Percentiles rank a stretch among this genome's conserved stretches.
Evolutionary conservation across 35 echinoderm and acorn worm species (phyloP).

Genomic region (Apostichopus japonicus): DNA sequence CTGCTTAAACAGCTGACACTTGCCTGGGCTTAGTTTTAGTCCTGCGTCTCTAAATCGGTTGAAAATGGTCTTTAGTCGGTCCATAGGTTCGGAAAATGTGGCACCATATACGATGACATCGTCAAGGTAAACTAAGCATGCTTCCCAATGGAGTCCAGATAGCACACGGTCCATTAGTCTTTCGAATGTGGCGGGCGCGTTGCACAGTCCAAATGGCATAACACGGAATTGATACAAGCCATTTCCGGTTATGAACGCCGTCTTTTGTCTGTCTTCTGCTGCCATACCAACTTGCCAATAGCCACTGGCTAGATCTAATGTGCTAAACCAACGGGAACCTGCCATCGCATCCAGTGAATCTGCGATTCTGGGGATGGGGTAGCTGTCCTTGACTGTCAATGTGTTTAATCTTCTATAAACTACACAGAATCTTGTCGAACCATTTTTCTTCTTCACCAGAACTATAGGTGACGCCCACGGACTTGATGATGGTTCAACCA

Average conservation of each 20-base stretch:
- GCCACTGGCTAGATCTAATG: conserved; percentile 60
- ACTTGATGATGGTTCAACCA: too few species aligned
- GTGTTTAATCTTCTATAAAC: conserved; percentile 56
- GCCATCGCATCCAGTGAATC: conserved; percentile 51
- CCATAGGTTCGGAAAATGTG: conserved; percentile 24
- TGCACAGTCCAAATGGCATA: conserved; percentile 70
- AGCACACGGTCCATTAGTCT: conserved; percentile 67
- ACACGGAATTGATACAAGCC: conserved; percentile 59
- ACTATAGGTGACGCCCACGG: too few species aligned
- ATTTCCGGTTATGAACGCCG: conserved; percentile 61
- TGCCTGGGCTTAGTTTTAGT: conserved; percentile 63
- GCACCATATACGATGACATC: too few species aligned
- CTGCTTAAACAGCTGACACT: conserved; percentile 45
- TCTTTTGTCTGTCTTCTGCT: conserved; percentile 57
- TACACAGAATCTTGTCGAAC: neutral
- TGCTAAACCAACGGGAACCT: conserved; percentile 61
- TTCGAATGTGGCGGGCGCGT: conserved; percentile 76
- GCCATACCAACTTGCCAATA: too few species aligned
- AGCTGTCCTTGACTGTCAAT: conserved; percentile 8
- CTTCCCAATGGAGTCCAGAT: conserved; percentile 51
- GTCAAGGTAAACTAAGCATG: conserved; percentile 64
- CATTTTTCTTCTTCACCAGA: too few species aligned
- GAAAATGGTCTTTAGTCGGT: conserved; percentile 25
- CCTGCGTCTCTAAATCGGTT: conserved; percentile 17
- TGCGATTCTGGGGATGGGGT: conserved; percentile 43